Evolutionary conservation across 2,797 vertebrate genomes (phyloP), one percentile per base, ranked within the genome.

Genomic region (Cryptoblepharus egeriae): DNA sequence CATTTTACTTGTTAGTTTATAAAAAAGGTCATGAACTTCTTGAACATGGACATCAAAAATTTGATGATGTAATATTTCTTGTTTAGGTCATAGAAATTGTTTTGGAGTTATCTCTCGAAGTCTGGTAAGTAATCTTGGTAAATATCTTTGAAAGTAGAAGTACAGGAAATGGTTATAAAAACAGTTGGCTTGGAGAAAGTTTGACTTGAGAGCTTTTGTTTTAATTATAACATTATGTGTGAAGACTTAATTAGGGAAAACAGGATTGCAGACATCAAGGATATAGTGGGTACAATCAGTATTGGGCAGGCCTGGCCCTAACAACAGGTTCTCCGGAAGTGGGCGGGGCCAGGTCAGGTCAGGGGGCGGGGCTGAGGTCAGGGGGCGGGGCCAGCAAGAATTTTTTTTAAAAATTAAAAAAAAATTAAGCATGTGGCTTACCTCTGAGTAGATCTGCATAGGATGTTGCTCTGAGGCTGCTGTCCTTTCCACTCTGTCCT

Each of bases 1-100:
- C 61, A 6, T 11, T 65, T 55, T 65, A 16, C 26, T 28, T 76
- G 24, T 65, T 64, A 39, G 11, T 39, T 28, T 73, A 10, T 61
- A 15, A 69, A 67, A 60, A 35, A 78, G 30, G 4, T 45, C 63
- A 61, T 22, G 75, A 72, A 22, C 10, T 83, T 24, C 79, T 9
- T 80, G 37, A 37, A 76, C 3, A 42, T n/a, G n/a, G n/a, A n/a
- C n/a, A n/a, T n/a, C n/a, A 85, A 69, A 72, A 42, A 57, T 68
- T 5, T 93, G 84, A 92, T 64, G 0, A 28, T 92, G 63, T 88
- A 89, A 32, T 90, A 9, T 90, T 94, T 79, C 88, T 95, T 95
- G 85, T 67, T 95, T 95, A 99, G 98, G 96, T 97, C 88, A 99
- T 98, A 85, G 97, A 97, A 93, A 95, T 99, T 80, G 95, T 96